Evolutionary conservation across 2,113 vertebrate species (phyloP).

Genomic region (Engraulis encrasicolus): DNA sequence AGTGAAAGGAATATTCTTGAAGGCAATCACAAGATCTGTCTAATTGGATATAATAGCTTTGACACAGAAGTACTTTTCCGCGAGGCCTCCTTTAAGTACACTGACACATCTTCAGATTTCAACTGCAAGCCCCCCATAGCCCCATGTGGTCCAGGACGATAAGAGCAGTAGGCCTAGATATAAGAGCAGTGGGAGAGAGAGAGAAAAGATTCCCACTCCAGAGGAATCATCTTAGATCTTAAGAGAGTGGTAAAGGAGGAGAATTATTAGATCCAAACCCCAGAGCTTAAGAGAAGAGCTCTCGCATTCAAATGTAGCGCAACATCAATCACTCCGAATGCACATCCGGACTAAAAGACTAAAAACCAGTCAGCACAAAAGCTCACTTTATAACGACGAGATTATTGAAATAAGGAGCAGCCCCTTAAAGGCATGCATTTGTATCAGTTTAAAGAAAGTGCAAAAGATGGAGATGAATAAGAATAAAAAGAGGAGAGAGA

Average conservation of each 20-base stretch:
- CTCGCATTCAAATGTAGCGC: background rate
- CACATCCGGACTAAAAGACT: conserved; percentile 18
- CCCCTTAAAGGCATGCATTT: conserved; percentile 42
- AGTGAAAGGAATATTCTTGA: conserved; percentile 23
- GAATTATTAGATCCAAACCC: conserved; percentile 20
- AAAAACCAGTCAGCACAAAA: conserved; percentile 25
- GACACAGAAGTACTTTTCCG: conserved; percentile 36
- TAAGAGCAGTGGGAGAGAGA: conserved; percentile 32
- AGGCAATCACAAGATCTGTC: conserved; percentile 28
- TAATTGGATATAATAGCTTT: conserved; percentile 44
- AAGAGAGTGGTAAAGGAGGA: conserved; percentile 21
- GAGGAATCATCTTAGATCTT: conserved; percentile 9
- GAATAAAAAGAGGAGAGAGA: conserved; percentile 85
- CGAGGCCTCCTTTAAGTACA: conserved; percentile 22
- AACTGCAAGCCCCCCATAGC: conserved; percentile 30
- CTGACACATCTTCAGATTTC: conserved; percentile 27
- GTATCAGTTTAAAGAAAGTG: conserved; percentile 52
- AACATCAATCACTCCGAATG: conserved; percentile 14
- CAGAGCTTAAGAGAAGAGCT: conserved; percentile 21
- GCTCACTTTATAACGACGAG: conserved; percentile 30
- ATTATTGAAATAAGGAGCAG: conserved; percentile 40
- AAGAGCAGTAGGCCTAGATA: too few relatives aligned
- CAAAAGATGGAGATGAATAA: conserved; percentile 45
- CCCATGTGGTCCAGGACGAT: conserved; percentile 35
- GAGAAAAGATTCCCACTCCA: background rate